Base-by-base conservation (phyloP, 2,113 vertebrate species). In the Globicephala melas region DNA sequence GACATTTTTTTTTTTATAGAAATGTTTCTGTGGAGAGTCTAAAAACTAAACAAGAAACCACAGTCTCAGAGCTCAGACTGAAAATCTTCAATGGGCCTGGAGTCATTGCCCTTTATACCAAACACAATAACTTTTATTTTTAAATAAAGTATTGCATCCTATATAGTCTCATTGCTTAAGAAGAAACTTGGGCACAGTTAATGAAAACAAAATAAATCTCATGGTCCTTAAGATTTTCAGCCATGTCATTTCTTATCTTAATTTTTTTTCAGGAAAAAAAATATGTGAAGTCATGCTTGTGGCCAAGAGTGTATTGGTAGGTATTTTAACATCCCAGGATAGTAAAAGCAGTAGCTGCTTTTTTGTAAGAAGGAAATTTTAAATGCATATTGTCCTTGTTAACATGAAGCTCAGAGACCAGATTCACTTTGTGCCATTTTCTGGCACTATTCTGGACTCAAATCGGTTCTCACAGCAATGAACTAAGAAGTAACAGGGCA, bases 31-130 rank as follows among this genome's bases (percentile, higher is more conserved):
- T 62, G 44, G 97, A 97, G 95, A 98, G 65, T 73, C 80, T 95
- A 93, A 96, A 95, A 77, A 63, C 76, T 89, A 95, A 97, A 94
- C 0, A 38, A 86, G 91, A 97, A 79, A 20, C 88, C 74, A 93
- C 73, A 55, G 62, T 93, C 80, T 95, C 88, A 63, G 36, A 97
- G 50, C 41, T 96, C 44, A 86, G 67, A 50, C n/a, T 98, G 95
- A 94, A 98, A 97, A 97, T 96, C 68, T 67, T 97, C 95, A 95
- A 74, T 41, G 92, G 41, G 95, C 96, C 95, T 94, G 84, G 55
- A 95, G 85, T 95, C 74, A 84, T 20, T 65, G 31, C 44, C 60
- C 97, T 98, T 96, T 86, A 90, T 25, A 96, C 36, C 60, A 93
- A 97, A 33, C 38, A 41, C 74, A 89, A 91, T 92, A 97, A 97